phyloP scores from a whole-genome alignment of 2,888 invertebrate genomes.

The Meteorus cinctellus region DNA sequence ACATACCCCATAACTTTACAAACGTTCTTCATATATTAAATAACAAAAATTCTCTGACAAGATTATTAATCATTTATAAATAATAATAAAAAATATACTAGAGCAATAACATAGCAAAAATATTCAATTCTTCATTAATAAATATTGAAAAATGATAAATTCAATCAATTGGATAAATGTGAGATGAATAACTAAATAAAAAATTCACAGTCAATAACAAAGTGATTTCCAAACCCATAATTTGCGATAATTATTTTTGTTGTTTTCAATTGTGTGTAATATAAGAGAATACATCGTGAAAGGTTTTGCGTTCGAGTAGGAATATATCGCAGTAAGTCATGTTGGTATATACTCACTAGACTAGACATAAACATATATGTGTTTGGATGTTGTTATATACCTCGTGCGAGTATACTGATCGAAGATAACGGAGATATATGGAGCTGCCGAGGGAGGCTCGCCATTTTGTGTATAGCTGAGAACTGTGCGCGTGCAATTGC shows the following conservation, averaged over 20 bases:
- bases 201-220: neutral
- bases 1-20: constrained; percentile 25
- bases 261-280: neutral
- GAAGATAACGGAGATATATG: constrained; percentile 61
- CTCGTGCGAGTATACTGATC: constrained; percentile 47
- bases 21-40: neutral
- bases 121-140: neutral
- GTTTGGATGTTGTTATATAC: constrained; percentile 22
- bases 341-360: constrained; percentile 16
- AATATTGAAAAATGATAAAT: neutral
- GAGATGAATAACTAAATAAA: neutral
- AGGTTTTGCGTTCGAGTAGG: neutral
- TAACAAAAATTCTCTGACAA: neutral
- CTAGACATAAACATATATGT: constrained; percentile 21
- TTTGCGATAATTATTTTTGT: constrained; percentile 23
- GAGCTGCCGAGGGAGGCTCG: constrained; percentile 52
- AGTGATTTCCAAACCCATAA: constrained; percentile 12
- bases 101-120: neutral
- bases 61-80: neutral
- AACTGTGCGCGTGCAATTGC: constrained; percentile 49
- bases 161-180: neutral
- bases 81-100: neutral
- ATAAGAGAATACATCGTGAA: neutral
- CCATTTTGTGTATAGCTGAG: constrained; percentile 32
- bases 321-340: constrained; percentile 2